These are phyloP conservation scores for Microchirus variegatus DNA, from an alignment of 2,797 vertebrate genomes.

Conservation along the genomic window DNA sequence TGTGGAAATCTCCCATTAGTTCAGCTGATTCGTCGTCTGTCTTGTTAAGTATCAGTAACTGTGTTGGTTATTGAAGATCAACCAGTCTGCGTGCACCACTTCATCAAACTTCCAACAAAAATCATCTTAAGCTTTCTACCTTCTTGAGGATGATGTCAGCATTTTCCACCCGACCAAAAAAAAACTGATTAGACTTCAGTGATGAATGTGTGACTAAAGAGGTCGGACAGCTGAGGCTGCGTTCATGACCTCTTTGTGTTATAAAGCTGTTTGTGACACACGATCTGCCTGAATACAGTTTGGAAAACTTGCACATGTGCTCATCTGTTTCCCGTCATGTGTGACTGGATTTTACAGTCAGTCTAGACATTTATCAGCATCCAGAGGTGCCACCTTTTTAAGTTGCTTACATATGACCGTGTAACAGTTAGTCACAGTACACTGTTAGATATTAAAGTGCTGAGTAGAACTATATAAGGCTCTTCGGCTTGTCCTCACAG, in stretches of 20 bases:
- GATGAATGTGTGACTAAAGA: conserved; percentile 7
- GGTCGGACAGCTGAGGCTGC: background rate
- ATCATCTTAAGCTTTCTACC: background rate
- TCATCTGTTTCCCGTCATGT: conserved; percentile 34
- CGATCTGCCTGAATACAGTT: conserved; percentile 5
- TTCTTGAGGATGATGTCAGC: conserved; percentile 9
- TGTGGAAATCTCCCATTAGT: conserved; percentile 64
- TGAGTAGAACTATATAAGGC: too few relatives aligned
- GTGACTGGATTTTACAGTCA: background rate
- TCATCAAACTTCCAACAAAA: background rate
- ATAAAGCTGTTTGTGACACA: conserved; percentile 3
- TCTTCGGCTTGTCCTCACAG: too few relatives aligned
- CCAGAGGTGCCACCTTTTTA: too few relatives aligned
- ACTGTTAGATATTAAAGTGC: too few relatives aligned
- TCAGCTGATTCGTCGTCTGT: conserved; percentile 34
- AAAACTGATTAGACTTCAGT: conserved; percentile 21
- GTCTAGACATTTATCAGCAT: too few relatives aligned
- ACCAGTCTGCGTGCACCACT: background rate
- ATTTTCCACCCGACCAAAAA: conserved; percentile 17
- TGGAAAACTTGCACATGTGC: conserved; percentile 18
- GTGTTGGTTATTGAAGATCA: background rate
- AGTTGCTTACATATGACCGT: too few relatives aligned
- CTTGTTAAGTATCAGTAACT: conserved; percentile 5
- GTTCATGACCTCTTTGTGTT: background rate
- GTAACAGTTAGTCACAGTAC: too few relatives aligned